These are phyloP conservation scores for Aporophyla lueneburgensis DNA, from an alignment of 2,888 invertebrate genomes.

Conservation along the genomic window DNA sequence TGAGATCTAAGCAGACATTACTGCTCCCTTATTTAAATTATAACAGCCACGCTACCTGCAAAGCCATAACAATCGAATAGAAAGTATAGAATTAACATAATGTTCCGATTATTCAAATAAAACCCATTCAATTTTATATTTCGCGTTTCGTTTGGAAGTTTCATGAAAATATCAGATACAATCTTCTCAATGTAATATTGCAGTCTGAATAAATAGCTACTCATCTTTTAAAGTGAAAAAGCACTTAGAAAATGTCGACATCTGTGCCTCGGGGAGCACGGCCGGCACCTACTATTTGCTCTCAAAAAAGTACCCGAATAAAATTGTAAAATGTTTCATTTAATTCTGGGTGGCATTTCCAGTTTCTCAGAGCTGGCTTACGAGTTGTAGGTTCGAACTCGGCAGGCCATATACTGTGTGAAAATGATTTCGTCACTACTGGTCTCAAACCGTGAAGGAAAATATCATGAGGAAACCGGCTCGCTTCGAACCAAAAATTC, in stretches of 20 bases:
- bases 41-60: too few species aligned
- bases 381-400: too few species aligned
- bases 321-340: neutral
- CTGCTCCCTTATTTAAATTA: too few species aligned
- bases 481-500: too few species aligned
- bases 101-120: slow-evolving; percentile 43
- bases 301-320: neutral
- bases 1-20: too few species aligned
- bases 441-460: too few species aligned
- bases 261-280: slow-evolving; percentile 52
- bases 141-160: slow-evolving; percentile 31
- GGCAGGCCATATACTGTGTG: too few species aligned
- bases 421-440: too few species aligned
- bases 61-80: slow-evolving; percentile 28
- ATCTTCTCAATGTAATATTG: slow-evolving; percentile 62
- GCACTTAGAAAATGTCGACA: slow-evolving; percentile 69
- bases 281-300: slow-evolving; percentile 18
- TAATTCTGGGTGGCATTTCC: neutral
- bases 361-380: neutral
- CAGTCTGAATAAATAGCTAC: slow-evolving; percentile 64
- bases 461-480: too few species aligned
- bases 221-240: slow-evolving; percentile 66
- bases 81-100: slow-evolving; percentile 48
- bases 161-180: slow-evolving; percentile 44
- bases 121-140: slow-evolving; percentile 27